Evolutionary conservation across 2,888 invertebrate species (phyloP).

Genomic region (Abscondita cerata): DNA sequence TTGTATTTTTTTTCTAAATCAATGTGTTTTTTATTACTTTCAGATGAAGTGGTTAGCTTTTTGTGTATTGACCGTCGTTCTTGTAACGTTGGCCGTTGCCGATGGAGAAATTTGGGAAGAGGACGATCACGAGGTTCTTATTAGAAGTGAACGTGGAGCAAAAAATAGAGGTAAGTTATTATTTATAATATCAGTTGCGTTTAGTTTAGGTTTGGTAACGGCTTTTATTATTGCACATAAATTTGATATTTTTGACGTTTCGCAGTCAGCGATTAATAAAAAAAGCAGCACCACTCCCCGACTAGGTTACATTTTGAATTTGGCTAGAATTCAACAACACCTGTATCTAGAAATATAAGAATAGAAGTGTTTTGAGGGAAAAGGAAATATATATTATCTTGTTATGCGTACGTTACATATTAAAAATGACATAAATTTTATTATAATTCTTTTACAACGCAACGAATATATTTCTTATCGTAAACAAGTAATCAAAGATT

Average conservation of each 20-base stretch:
- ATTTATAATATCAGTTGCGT: background rate
- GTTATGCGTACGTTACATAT: too few relatives aligned
- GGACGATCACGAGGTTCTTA: conserved; percentile 79
- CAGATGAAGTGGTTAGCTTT: conserved; percentile 62
- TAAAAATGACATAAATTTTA: too few relatives aligned
- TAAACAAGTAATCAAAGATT: too few relatives aligned
- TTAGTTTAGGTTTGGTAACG: background rate
- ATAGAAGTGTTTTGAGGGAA: too few relatives aligned
- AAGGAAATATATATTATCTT: too few relatives aligned
- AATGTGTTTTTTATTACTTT: conserved; percentile 40
- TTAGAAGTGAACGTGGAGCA: conserved; percentile 80
- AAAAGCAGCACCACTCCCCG: too few relatives aligned
- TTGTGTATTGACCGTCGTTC: conserved; percentile 60
- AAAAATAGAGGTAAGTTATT: conserved; percentile 70
- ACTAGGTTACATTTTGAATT: too few relatives aligned
- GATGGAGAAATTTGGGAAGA: conserved; percentile 82
- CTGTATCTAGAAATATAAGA: too few relatives aligned
- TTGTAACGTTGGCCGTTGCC: conserved; percentile 63
- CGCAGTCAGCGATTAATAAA: background rate
- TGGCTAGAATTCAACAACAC: too few relatives aligned
- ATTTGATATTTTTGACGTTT: too few relatives aligned
- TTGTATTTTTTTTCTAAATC: conserved; percentile 8
- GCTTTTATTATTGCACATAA: background rate
- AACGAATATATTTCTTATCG: too few relatives aligned
- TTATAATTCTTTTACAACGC: too few relatives aligned